Percentiles rank a stretch among this genome's conserved stretches.
phyloP scores from a whole-genome alignment of 2,113 vertebrate species.

The Oreamnos americanus region DNA sequence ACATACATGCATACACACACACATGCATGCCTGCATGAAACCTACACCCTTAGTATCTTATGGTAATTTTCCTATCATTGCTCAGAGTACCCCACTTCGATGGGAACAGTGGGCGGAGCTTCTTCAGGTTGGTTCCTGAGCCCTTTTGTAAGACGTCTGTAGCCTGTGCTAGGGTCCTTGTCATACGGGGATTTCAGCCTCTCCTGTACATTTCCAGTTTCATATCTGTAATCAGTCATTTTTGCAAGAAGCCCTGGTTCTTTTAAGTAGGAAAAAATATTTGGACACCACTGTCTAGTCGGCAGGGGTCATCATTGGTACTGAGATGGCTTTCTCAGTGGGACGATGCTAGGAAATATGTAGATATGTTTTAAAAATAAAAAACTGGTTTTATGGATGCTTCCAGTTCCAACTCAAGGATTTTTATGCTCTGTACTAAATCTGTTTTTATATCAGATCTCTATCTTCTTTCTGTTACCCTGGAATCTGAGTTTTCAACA shows the following conservation, averaged over 20 bases:
- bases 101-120: not conserved
- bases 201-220: not conserved
- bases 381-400: not conserved
- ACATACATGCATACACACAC: not conserved
- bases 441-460: not conserved
- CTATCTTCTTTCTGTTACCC: not conserved
- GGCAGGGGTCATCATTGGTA: not conserved
- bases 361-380: not conserved
- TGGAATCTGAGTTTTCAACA: not conserved
- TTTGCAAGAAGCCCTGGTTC: not conserved
- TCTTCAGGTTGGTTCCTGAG: not conserved
- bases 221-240: not conserved
- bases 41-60: not conserved
- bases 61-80: not conserved
- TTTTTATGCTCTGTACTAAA: not conserved
- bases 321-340: not conserved
- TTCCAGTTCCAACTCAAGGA: not conserved
- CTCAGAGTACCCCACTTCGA: not conserved
- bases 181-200: not conserved
- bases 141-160: not conserved
- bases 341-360: not conserved
- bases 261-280: not conserved
- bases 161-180: not conserved
- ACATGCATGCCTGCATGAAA: not conserved
- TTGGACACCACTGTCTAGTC: not conserved